Evolutionary conservation across 2,113 vertebrate genomes (phyloP).

Genomic region (Cephalopholis sonnerati): DNA sequence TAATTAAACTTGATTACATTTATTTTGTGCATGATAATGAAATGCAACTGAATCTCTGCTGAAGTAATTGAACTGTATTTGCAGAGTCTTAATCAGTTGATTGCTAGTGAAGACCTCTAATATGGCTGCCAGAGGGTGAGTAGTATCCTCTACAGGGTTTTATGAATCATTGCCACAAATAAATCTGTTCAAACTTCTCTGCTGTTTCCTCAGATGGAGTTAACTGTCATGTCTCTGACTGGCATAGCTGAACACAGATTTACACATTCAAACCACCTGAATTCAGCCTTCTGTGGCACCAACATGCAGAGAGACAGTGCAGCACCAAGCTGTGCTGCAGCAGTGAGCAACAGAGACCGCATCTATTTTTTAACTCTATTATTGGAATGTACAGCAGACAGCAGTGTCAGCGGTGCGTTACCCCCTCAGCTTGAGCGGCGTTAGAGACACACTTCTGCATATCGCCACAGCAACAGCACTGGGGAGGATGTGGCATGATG

Average conservation of each 20-base stretch:
- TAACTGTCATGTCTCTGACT: background rate
- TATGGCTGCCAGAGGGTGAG: background rate
- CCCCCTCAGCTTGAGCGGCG: background rate
- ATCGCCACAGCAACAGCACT: constrained; percentile 47
- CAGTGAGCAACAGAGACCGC: background rate
- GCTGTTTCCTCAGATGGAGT: background rate
- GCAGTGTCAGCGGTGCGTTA: constrained; percentile 12
- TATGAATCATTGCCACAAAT: background rate
- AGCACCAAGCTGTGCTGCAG: background rate
- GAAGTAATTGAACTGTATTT: background rate
- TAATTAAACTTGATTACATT: background rate
- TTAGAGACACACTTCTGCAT: constrained; percentile 12
- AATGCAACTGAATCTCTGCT: background rate
- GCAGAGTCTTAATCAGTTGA: background rate
- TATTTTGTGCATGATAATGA: background rate
- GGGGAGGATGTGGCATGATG: constrained; percentile 54
- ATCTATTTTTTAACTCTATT: background rate
- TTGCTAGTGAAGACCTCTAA: background rate
- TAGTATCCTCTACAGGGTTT: background rate
- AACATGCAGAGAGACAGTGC: background rate
- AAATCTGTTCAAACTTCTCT: constrained; percentile 9
- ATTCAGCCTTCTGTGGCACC: background rate
- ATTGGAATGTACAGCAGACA: background rate
- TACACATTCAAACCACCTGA: background rate
- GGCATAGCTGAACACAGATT: background rate